phyloP scores from a whole-genome alignment of 2,888 invertebrate genomes.

The Diaprepes abbreviatus region DNA sequence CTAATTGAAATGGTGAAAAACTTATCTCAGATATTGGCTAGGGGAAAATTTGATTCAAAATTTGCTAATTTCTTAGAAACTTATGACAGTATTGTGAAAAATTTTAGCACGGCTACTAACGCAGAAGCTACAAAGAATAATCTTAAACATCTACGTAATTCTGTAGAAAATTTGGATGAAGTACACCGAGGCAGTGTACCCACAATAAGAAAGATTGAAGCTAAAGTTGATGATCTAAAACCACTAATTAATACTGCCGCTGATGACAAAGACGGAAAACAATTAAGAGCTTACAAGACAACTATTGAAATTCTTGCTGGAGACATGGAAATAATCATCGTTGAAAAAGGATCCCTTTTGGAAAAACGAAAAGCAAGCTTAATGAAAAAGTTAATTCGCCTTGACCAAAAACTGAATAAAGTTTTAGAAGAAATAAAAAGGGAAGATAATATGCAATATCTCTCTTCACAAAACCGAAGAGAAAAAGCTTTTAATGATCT shows the following conservation, averaged over 20 bases:
- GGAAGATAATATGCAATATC: constrained; percentile 49
- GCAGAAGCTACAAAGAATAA: constrained; percentile 45
- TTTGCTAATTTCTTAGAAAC: constrained; percentile 46
- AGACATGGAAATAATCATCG: constrained; percentile 54
- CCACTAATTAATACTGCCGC: constrained; percentile 52
- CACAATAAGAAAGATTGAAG: constrained; percentile 53
- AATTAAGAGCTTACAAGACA: constrained; percentile 50
- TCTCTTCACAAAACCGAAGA: constrained; percentile 46
- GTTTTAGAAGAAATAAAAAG: constrained; percentile 51
- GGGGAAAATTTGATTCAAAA: constrained; percentile 47
- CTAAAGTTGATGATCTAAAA: constrained; percentile 51
- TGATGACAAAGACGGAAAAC: constrained; percentile 52
- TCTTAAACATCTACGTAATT: constrained; percentile 47
- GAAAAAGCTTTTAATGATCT: constrained; percentile 49
- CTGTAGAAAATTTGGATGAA: constrained; percentile 47
- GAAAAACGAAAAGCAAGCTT: constrained; percentile 52
- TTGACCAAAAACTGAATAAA: constrained; percentile 52
- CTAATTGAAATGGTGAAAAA: constrained; percentile 44
- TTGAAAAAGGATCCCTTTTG: constrained; percentile 44
- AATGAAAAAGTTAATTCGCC: constrained; percentile 42
- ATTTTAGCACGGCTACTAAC: constrained; percentile 47
- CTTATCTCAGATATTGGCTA: constrained; percentile 41
- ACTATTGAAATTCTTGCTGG: constrained; percentile 53
- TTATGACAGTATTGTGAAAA: constrained; percentile 50
- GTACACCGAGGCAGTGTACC: constrained; percentile 35